Conservation (phyloP, 2,888 invertebrate species). For the Globia sparganii region DNA sequence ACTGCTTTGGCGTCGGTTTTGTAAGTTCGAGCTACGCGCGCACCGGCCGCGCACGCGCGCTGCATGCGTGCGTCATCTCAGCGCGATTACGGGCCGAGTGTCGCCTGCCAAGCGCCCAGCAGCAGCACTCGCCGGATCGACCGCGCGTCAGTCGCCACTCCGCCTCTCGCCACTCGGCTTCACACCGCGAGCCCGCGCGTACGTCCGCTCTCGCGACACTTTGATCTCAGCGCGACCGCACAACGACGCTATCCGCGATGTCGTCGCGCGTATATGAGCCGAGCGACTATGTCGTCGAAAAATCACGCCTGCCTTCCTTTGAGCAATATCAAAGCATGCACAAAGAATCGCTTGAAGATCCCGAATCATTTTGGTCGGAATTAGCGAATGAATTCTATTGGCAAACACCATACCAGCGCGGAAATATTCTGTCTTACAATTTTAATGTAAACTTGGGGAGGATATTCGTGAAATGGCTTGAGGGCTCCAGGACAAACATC, state of each 20-base stretch:
- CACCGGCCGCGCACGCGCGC: slow-evolving; percentile 79
- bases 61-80: slow-evolving; percentile 79
- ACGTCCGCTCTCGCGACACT: slow-evolving; percentile 37
- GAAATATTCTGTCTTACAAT: slow-evolving; percentile 96
- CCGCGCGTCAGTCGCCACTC: slow-evolving; percentile 31
- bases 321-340: slow-evolving; percentile 96
- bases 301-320: slow-evolving; percentile 89
- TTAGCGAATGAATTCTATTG: slow-evolving; percentile 98
- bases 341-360: slow-evolving; percentile 95
- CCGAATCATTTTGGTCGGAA: slow-evolving; percentile 97
- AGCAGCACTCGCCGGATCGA: slow-evolving; percentile 29
- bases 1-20: slow-evolving; percentile 23
- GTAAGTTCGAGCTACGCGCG: slow-evolving; percentile 57
- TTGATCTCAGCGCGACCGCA: slow-evolving; percentile 47
- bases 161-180: slow-evolving; percentile 43
- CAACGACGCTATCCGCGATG: slow-evolving; percentile 83
- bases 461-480: slow-evolving; percentile 98
- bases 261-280: slow-evolving; percentile 92
- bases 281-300: slow-evolving; percentile 92
- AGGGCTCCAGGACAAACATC: slow-evolving; percentile 98
- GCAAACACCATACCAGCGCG: slow-evolving; percentile 94
- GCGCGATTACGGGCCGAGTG: slow-evolving; percentile 64
- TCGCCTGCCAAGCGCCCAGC: slow-evolving; percentile 56
- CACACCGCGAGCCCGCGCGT: slow-evolving; percentile 47
- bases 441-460: slow-evolving; percentile 97